Percentiles rank a stretch among this genome's conserved stretches.
Evolutionary conservation across 1,140 invertebrate genomes (phyloP).

Genomic region (Sarcophaga peregrina): DNA sequence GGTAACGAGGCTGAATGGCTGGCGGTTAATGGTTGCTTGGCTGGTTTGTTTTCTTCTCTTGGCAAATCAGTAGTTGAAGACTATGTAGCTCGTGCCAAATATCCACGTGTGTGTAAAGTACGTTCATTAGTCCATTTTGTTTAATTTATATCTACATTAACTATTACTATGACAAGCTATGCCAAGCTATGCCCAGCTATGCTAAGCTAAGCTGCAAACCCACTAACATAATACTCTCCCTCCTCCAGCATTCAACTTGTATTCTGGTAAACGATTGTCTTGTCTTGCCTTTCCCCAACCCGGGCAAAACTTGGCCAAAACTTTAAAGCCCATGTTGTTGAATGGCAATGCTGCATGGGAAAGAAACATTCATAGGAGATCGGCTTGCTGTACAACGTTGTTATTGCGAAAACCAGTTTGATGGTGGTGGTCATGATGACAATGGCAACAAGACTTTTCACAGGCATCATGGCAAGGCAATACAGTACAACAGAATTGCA

Average conservation of each 20-base stretch:
- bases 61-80: neutral
- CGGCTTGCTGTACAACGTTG: neutral
- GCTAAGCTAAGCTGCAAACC: neutral
- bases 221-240: neutral
- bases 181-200: neutral
- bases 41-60: neutral
- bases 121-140: slow-evolving; percentile 33
- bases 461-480: neutral
- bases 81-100: slow-evolving; percentile 34
- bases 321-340: neutral
- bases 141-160: slow-evolving; percentile 20
- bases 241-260: neutral
- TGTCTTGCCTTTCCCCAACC: neutral
- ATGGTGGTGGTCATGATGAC: neutral
- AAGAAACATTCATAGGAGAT: neutral
- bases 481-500: neutral
- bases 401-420: slow-evolving; percentile 9
- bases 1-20: neutral
- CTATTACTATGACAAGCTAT: neutral
- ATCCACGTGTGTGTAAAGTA: slow-evolving; percentile 37
- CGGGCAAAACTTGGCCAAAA: neutral
- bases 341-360: neutral
- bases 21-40: neutral
- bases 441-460: neutral
- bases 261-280: neutral